These are phyloP conservation scores for Drosophila hydei DNA, from an alignment of 1,140 invertebrate genomes.

Conservation along the genomic window DNA sequence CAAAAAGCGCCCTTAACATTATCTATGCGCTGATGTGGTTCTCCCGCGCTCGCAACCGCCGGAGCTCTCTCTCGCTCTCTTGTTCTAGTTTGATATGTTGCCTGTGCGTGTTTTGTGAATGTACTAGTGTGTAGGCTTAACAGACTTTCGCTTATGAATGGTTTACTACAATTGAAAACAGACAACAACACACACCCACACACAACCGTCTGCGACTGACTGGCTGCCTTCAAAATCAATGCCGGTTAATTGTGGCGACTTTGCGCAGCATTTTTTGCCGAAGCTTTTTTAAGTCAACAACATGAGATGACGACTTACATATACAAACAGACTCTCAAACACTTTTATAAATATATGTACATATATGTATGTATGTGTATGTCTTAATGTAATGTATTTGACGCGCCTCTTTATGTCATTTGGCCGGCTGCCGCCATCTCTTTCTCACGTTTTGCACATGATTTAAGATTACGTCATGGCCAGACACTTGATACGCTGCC, in stretches of 20 bases:
- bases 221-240: constrained; percentile 70
- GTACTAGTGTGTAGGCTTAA: constrained; percentile 13
- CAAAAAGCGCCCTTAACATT: constrained; percentile 46
- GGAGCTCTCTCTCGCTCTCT: constrained; percentile 1
- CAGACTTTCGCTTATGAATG: constrained; percentile 41
- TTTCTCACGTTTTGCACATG: constrained; percentile 28
- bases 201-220: constrained; percentile 19
- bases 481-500: constrained; percentile 63
- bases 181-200: constrained; percentile 29
- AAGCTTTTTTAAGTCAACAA: constrained; percentile 43
- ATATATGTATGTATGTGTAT: not conserved
- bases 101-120: constrained; percentile 4
- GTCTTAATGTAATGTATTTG: constrained; percentile 17
- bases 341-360: constrained; percentile 2
- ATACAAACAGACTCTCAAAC: not conserved
- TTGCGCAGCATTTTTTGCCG: constrained; percentile 48
- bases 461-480: constrained; percentile 69
- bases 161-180: constrained; percentile 25
- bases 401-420: constrained; percentile 25
- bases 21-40: constrained; percentile 24
- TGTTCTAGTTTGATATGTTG: constrained; percentile 40
- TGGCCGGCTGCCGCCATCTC: not conserved
- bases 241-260: constrained; percentile 64
- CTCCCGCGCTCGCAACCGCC: not conserved
- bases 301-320: constrained; percentile 23